Evolutionary conservation across 1,140 invertebrate genomes (phyloP).

Genomic region (Panagrolaimus sp.): DNA sequence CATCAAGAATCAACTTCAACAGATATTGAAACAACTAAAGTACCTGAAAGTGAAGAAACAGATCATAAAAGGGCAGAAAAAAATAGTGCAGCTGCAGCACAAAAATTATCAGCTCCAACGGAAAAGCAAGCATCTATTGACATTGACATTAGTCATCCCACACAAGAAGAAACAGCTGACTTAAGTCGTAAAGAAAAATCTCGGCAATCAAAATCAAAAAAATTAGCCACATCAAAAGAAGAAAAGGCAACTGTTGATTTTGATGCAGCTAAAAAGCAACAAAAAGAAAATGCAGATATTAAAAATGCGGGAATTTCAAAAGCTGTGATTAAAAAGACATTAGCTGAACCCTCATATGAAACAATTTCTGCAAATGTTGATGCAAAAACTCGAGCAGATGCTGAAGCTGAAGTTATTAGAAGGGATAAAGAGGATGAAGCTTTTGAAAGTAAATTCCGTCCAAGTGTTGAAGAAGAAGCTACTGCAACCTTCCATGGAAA

Average conservation of each 20-base stretch:
- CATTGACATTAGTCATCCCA: not conserved
- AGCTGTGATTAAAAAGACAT: not conserved
- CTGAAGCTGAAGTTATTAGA: too few relatives aligned
- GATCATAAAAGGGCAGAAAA: not conserved
- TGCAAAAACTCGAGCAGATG: too few relatives aligned
- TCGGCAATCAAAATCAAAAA: not conserved
- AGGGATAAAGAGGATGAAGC: too few relatives aligned
- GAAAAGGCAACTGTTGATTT: not conserved
- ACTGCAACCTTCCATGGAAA: too few relatives aligned
- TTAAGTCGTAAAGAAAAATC: not conserved
- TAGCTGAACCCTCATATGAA: not conserved
- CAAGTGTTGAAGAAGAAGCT: too few relatives aligned
- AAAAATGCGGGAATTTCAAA: not conserved
- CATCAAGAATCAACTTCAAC: not conserved
- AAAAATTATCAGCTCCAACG: not conserved
- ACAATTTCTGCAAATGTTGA: too few relatives aligned
- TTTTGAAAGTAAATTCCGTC: too few relatives aligned
- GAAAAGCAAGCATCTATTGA: not conserved
- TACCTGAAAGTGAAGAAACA: not conserved
- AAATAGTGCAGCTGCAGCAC: not conserved
- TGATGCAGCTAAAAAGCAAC: not conserved
- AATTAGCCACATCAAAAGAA: not conserved
- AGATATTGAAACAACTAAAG: not conserved
- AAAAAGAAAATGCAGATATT: too few relatives aligned
- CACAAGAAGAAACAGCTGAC: too few relatives aligned